Base-by-base conservation (phyloP, 2,888 invertebrate species). In the Archips xylosteana region DNA sequence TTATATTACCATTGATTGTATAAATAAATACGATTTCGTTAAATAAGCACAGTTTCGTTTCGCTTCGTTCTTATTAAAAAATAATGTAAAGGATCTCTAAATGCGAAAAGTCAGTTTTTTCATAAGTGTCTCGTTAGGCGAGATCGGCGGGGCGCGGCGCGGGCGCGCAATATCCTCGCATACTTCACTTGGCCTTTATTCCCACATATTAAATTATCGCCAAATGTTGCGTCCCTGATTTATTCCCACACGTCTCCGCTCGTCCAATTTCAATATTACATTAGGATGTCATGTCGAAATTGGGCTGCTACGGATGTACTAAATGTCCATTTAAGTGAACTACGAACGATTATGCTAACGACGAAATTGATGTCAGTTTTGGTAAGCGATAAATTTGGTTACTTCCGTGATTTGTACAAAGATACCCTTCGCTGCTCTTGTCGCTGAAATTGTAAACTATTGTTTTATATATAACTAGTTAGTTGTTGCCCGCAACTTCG, bases 151-250 rank as follows among this genome's bases (percentile, higher is more conserved):
- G 65, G 74, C 74, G 72, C 51, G 64, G 49, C 54, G 67, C 36
- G 62, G 71, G 65, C 36, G 66, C 70, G 71, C 74, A 77, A 81
- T 82, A 80, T 81, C 79, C 79, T 77, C 75, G 75, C 71, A 61
- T 74, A 71, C 70, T 74, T 71, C 70, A 63, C 71, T 74, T 83
- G 84, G 81, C 81, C 83, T 82, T 87, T 85, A 82, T 87, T 85
- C 83, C 85, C 77, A 83, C 82, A 88, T 90, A 90, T 90, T 89
- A 91, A 91, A 89, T 90, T 87, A 90, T 89, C 85, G 85, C 87
- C 87, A 89, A 89, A 87, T 88, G 89, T 88, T 87, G 81, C 87
- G 83, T 85, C 78, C 78, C 79, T 85, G 86, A 87, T 88, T 87
- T 87, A 87, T 87, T 84, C 83, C 75, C 81, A 82, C 79, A 78